Evolutionary conservation across 1,140 invertebrate species (phyloP).

Genomic region (Linepithema humile): DNA sequence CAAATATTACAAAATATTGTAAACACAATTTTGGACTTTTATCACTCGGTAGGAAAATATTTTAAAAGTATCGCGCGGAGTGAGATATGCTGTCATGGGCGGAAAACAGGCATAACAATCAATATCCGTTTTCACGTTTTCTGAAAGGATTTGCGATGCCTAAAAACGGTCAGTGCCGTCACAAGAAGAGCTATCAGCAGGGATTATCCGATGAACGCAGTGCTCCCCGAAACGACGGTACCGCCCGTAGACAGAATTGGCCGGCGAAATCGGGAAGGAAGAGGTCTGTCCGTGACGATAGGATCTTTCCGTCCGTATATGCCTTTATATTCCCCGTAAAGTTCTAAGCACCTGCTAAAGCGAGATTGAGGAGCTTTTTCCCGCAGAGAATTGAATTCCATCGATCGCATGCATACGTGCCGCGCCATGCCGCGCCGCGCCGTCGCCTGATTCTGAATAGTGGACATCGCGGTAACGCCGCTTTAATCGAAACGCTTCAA

Average conservation of each 20-base stretch:
- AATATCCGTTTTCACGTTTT: constrained; percentile 4
- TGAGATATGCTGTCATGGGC: background rate
- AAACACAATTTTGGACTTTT: background rate
- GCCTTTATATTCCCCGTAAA: constrained; percentile 59
- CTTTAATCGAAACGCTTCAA: constrained; percentile 27
- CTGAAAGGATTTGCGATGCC: background rate
- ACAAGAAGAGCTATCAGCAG: constrained; percentile 46
- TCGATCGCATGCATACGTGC: background rate
- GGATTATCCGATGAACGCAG: constrained; percentile 42
- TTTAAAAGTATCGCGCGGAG: background rate
- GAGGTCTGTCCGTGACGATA: constrained; percentile 37
- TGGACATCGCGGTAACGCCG: background rate
- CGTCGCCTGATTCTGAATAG: background rate
- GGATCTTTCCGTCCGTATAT: constrained; percentile 31
- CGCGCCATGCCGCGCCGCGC: background rate
- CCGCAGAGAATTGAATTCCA: constrained; percentile 61
- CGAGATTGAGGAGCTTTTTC: constrained; percentile 38
- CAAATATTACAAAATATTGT: background rate
- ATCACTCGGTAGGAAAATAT: background rate
- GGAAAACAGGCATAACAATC: constrained; percentile 15
- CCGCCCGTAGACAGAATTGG: constrained; percentile 47
- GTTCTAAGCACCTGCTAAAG: constrained; percentile 60
- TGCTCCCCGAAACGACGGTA: background rate
- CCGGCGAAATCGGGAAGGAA: constrained; percentile 40
- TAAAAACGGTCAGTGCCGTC: constrained; percentile 37